A percentile compares a stretch with the other conserved stretches of the same genome.
These are phyloP conservation scores for Xenus cinereus DNA, from an alignment of 2,113 vertebrate genomes.

Conservation along the genomic window DNA sequence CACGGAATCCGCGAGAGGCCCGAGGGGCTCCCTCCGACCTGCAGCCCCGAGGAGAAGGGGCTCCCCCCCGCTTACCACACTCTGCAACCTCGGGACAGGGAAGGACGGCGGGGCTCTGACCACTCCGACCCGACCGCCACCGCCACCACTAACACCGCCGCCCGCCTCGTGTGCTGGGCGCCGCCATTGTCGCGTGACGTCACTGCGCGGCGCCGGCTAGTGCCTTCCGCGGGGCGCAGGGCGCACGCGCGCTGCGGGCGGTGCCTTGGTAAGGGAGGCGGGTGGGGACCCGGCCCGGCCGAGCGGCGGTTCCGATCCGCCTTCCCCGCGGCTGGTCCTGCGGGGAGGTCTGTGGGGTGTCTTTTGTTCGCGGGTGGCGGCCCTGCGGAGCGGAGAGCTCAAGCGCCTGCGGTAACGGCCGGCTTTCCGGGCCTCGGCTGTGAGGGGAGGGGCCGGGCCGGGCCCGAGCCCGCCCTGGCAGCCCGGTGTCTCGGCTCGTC, in stretches of 20 bases:
- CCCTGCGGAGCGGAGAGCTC: background rate
- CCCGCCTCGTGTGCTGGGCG: background rate
- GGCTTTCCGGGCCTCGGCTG: background rate
- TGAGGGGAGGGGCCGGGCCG: background rate
- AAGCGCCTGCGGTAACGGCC: background rate
- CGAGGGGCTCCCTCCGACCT: background rate
- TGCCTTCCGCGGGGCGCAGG: rapidly evolving
- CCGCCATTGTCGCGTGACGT: background rate
- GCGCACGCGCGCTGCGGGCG: background rate
- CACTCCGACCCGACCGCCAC: background rate
- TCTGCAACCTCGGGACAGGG: too few species aligned
- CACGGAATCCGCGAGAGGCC: background rate
- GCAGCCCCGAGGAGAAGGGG: background rate
- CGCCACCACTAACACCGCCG: rapidly evolving
- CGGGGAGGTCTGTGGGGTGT: rapidly evolving
- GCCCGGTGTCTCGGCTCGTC: too few species aligned
- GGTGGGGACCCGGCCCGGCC: too few species aligned
- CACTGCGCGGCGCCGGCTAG: background rate
- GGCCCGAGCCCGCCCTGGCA: too few species aligned
- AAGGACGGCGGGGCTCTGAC: rapidly evolving
- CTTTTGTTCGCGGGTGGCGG: background rate
- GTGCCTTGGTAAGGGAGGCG: background rate
- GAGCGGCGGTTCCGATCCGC: too few species aligned
- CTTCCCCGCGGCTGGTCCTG: background rate
- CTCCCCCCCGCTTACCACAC: background rate